These are phyloP conservation scores for Allobates femoralis DNA, from an alignment of 2,797 vertebrate genomes.

Conservation along the genomic window DNA sequence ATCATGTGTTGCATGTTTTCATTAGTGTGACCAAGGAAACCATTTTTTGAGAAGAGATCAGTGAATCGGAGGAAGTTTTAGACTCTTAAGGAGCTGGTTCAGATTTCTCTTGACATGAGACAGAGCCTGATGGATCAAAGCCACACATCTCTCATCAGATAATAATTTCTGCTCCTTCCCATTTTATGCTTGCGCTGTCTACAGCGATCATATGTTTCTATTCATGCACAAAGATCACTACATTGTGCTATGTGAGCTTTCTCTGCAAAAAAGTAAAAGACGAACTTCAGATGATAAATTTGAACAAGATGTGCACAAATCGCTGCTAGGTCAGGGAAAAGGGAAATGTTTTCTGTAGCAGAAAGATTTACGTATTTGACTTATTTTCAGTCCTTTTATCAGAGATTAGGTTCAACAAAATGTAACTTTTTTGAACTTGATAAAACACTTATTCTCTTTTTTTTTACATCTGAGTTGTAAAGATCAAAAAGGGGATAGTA, in stretches of 20 bases:
- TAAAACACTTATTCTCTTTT: constrained; percentile 67
- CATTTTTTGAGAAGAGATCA: neutral
- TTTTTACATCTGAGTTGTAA: constrained; percentile 70
- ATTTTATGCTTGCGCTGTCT: constrained; percentile 68
- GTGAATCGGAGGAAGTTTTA: constrained; percentile 31
- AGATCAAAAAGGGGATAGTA: constrained; percentile 71
- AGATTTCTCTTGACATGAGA: constrained; percentile 69
- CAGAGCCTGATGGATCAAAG: constrained; percentile 74
- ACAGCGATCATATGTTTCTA: constrained; percentile 74
- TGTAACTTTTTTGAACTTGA: constrained; percentile 68
- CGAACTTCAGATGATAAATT: constrained; percentile 74
- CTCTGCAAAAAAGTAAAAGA: constrained; percentile 75
- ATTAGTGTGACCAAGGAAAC: constrained; percentile 6
- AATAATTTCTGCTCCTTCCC: constrained; percentile 70
- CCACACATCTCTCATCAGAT: constrained; percentile 71
- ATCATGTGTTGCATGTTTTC: neutral
- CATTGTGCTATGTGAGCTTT: constrained; percentile 70
- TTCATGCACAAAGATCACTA: constrained; percentile 73
- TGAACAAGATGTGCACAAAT: constrained; percentile 78
- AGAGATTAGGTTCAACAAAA: constrained; percentile 67
- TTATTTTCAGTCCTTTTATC: constrained; percentile 75
- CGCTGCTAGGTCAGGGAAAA: constrained; percentile 68
- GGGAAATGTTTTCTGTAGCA: constrained; percentile 71
- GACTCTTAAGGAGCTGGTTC: constrained; percentile 50
- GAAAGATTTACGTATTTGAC: constrained; percentile 74